phyloP scores from a whole-genome alignment of 2,888 invertebrate genomes.

The Cyclophora punctaria region DNA sequence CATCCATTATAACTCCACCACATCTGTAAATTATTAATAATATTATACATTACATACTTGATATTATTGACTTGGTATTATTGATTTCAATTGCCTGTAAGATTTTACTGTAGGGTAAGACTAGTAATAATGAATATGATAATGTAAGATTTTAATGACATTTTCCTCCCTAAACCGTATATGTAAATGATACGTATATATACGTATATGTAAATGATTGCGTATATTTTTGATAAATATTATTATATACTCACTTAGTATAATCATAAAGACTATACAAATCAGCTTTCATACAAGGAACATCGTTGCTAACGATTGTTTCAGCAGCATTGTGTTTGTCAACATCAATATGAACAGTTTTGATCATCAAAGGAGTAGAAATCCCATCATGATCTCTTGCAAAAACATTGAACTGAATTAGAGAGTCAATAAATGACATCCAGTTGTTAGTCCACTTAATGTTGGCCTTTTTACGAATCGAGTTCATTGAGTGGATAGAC shows the following conservation, averaged over 20 bases:
- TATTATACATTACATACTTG: neutral
- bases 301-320: constrained; percentile 1
- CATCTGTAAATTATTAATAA: constrained; percentile 18
- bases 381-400: constrained; percentile 23
- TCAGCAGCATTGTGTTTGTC: constrained; percentile 14
- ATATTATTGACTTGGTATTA: too few species aligned
- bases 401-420: constrained; percentile 29
- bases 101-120: too few species aligned
- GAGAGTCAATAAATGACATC: constrained; percentile 29
- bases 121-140: too few species aligned
- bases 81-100: too few species aligned
- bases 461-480: constrained; percentile 17
- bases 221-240: too few species aligned
- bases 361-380: constrained; percentile 23
- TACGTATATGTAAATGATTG: too few species aligned
- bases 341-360: constrained; percentile 22
- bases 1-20: constrained; percentile 26
- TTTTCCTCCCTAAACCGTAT: too few species aligned
- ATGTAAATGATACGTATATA: too few species aligned
- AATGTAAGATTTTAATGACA: too few species aligned
- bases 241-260: constrained; percentile 17
- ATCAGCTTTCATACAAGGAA: constrained; percentile 16
- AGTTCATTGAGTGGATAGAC: constrained; percentile 23
- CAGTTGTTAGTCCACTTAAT: constrained; percentile 29
- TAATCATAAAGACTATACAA: constrained; percentile 13